Evolutionary conservation across 2,797 vertebrate species (phyloP).

Genomic region (Apogon talboti): DNA sequence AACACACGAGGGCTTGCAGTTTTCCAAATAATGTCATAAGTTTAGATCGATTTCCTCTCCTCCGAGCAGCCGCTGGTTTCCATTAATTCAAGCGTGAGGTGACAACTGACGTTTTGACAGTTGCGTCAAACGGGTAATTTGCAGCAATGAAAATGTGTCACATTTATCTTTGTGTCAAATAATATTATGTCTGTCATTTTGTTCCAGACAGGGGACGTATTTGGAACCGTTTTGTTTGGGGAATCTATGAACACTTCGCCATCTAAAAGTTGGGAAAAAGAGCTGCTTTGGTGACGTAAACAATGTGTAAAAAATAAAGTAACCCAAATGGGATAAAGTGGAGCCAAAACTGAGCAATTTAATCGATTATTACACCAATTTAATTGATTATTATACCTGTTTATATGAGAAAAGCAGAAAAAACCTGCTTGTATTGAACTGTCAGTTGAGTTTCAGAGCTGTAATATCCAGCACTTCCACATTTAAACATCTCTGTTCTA

Average conservation of each 20-base stretch:
- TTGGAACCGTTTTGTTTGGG: not conserved
- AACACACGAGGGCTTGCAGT: not conserved
- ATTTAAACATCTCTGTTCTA: no score
- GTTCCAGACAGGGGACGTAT: no score
- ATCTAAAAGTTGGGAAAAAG: not conserved
- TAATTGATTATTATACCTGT: no score
- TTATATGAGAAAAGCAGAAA: no score
- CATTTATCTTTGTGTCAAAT: conserved; percentile 7
- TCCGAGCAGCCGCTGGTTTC: not conserved
- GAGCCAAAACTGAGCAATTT: not conserved
- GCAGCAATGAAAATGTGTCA: not conserved
- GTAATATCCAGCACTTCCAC: no score
- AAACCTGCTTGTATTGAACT: no score
- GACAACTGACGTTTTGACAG: conserved; percentile 1
- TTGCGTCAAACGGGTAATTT: not conserved
- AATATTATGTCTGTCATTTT: not conserved
- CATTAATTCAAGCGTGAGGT: not conserved
- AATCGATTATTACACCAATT: no score
- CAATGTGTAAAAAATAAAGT: not conserved
- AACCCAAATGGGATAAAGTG: not conserved
- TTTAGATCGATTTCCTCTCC: conserved; percentile 11
- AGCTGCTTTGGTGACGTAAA: not conserved
- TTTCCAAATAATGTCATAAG: not conserved
- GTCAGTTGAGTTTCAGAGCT: no score
- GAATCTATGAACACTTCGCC: conserved; percentile 7